A percentile compares a stretch with the other conserved stretches of the same genome.
phyloP scores from a whole-genome alignment of 2,113 vertebrate genomes.

The Alexandromys fortis region DNA sequence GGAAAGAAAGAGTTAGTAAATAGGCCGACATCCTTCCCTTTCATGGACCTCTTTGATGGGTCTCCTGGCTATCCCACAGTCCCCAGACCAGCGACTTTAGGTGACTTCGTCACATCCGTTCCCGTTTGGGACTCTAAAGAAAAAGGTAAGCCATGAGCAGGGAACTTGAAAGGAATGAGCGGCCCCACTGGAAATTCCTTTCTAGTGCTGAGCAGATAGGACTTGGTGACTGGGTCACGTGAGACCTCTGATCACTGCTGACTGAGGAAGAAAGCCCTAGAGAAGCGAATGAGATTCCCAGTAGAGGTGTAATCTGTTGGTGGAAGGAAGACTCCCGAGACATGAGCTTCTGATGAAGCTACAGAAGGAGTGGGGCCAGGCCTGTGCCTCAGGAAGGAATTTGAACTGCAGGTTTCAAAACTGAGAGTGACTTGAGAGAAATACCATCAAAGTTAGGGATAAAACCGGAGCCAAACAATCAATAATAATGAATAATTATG shows the following conservation, averaged over 20 bases:
- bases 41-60: slow-evolving; percentile 47
- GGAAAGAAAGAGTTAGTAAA: slow-evolving; percentile 36
- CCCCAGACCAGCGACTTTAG: not conserved
- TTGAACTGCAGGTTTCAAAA: slow-evolving; percentile 48
- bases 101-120: not conserved
- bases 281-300: slow-evolving; percentile 46
- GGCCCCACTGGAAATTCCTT: slow-evolving; percentile 50
- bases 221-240: slow-evolving; percentile 21
- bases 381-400: slow-evolving; percentile 55
- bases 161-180: slow-evolving; percentile 59
- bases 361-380: not conserved
- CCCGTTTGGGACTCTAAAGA: slow-evolving; percentile 49
- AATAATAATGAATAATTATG: slow-evolving; percentile 59
- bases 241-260: slow-evolving; percentile 21
- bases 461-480: slow-evolving; percentile 12
- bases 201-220: slow-evolving; percentile 16
- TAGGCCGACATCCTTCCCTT: not conserved
- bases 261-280: slow-evolving; percentile 43
- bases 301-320: slow-evolving; percentile 47
- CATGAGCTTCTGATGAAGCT: not conserved
- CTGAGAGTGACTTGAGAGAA: slow-evolving; percentile 56
- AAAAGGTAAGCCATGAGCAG: slow-evolving; percentile 19
- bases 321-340: slow-evolving; percentile 51
- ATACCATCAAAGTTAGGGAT: slow-evolving; percentile 50
- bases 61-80: not conserved